Evolutionary conservation across 2,888 invertebrate genomes (phyloP).

Genomic region (Gisinianus flammeolus): DNA sequence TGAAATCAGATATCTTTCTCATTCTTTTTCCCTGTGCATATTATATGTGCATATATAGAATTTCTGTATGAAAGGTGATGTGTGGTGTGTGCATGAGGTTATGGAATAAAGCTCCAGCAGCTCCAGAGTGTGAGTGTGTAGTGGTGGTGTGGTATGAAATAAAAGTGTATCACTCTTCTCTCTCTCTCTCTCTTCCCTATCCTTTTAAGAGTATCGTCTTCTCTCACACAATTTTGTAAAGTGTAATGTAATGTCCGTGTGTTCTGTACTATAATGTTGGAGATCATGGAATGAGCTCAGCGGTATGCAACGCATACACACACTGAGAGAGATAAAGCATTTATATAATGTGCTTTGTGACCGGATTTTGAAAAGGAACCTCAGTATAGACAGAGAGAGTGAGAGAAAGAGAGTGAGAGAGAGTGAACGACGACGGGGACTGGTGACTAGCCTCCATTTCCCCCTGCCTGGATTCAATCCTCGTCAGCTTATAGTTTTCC

Average conservation of each 20-base stretch:
- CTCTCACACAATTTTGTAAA: not conserved
- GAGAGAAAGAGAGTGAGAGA: not conserved
- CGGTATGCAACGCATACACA: slow-evolving; percentile 39
- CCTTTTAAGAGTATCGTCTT: not conserved
- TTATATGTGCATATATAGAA: too few species aligned
- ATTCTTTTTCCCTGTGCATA: too few species aligned
- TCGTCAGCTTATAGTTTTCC: slow-evolving; percentile 18
- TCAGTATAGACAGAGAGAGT: not conserved
- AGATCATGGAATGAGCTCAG: slow-evolving; percentile 40
- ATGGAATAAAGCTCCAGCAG: too few species aligned
- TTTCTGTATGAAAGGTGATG: too few species aligned
- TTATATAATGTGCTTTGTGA: slow-evolving; percentile 46
- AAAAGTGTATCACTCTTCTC: slow-evolving; percentile 9
- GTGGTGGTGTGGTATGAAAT: slow-evolving; percentile 15
- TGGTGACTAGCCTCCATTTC: slow-evolving; percentile 5
- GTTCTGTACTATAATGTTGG: not conserved
- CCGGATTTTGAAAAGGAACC: slow-evolving; percentile 42
- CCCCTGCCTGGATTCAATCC: slow-evolving; percentile 17
- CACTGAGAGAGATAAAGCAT: slow-evolving; percentile 35
- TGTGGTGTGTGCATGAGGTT: too few species aligned
- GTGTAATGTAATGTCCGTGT: slow-evolving; percentile 39
- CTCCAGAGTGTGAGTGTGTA: not conserved
- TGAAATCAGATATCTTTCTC: slow-evolving; percentile 12
- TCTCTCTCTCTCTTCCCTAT: slow-evolving; percentile 15
- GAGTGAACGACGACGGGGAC: not conserved